A percentile compares a stretch with the other conserved stretches of the same genome.
These are phyloP conservation scores for Tichodroma muraria DNA, from an alignment of 2,113 vertebrate species.

Conservation along the genomic window DNA sequence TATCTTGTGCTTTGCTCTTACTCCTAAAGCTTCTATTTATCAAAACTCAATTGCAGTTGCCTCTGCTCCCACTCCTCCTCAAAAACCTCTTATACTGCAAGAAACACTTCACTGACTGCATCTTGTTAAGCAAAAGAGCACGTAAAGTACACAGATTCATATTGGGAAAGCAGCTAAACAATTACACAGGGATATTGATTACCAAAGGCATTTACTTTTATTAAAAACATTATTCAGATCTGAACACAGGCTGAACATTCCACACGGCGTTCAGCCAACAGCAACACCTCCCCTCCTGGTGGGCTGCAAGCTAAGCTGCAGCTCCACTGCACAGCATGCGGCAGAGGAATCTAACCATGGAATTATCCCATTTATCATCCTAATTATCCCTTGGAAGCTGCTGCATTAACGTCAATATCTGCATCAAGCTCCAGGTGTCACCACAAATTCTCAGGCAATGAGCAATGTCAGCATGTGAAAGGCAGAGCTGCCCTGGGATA, in stretches of 20 bases:
- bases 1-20: background rate
- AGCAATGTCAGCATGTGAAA: background rate
- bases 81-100: background rate
- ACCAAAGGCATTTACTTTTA: background rate
- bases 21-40: background rate
- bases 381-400: background rate
- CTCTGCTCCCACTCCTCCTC: background rate
- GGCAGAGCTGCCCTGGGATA: background rate
- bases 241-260: background rate
- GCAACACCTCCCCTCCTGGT: background rate
- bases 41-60: background rate
- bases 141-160: background rate
- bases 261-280: background rate
- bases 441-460: background rate
- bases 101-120: background rate
- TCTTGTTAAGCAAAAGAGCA: background rate
- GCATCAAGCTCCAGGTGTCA: background rate
- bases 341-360: background rate
- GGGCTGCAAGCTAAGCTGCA: background rate
- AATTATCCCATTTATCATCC: background rate
- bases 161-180: background rate
- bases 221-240: constrained; percentile 18
- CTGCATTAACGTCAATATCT: background rate
- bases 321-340: background rate
- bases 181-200: background rate